Conservation (phyloP, 1,140 invertebrate species). For the Sinonovacula constricta region DNA sequence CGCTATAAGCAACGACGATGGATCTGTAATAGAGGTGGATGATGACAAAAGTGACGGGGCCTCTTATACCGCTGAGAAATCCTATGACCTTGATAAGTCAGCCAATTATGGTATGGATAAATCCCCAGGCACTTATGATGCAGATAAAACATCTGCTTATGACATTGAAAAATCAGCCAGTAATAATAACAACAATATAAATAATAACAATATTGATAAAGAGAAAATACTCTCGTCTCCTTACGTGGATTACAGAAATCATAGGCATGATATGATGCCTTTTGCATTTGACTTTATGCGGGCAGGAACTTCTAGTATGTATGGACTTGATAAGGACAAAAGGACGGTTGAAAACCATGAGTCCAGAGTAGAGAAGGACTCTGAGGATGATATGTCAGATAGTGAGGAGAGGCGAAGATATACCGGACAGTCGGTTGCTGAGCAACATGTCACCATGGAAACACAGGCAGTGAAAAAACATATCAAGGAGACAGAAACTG, state of each 20-base stretch:
- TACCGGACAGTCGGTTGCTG: too few relatives aligned
- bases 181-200: too few relatives aligned
- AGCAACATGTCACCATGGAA: too few relatives aligned
- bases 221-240: constrained; percentile 30
- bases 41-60: constrained; percentile 10
- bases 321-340: constrained; percentile 23
- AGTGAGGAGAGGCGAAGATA: too few relatives aligned
- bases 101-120: background rate
- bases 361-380: background rate
- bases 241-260: constrained; percentile 44
- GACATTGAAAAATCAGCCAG: background rate
- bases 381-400: background rate
- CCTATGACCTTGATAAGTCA: background rate
- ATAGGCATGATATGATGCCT: constrained; percentile 49
- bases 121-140: too few relatives aligned
- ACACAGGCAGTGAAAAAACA: too few relatives aligned
- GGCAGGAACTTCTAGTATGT: constrained; percentile 16
- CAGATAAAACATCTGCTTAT: too few relatives aligned
- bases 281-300: constrained; percentile 46
- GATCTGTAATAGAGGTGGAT: constrained; percentile 41
- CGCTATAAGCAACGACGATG: constrained; percentile 14
- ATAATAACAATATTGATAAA: too few relatives aligned
- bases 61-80: background rate
- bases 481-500: too few relatives aligned
- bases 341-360: background rate